Conservation (phyloP, 2,888 invertebrate species). For the Nowickia ferox region DNA sequence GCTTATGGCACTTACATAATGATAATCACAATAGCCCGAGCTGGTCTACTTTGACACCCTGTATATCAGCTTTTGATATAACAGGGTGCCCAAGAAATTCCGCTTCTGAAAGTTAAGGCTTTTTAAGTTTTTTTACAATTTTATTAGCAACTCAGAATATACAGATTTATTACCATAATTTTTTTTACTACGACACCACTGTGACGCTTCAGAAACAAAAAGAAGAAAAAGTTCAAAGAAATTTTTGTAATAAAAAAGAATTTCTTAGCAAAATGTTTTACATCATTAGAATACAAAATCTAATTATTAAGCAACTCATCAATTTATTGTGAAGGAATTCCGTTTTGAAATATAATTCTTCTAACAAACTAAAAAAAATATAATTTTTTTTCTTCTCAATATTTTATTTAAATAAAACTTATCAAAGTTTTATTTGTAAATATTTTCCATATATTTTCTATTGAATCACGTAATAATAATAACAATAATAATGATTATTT, state of each 20-base stretch:
- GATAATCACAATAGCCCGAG: no score
- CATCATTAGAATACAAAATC: no score
- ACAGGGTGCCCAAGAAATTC: no score
- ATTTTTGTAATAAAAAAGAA: background rate
- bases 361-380: background rate
- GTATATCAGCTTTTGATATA: no score
- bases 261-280: background rate
- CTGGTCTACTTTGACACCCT: no score
- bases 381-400: background rate
- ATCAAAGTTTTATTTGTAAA: background rate
- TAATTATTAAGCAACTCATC: background rate
- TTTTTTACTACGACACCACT: no score
- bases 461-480: conserved; percentile 28
- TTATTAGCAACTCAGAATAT: no score
- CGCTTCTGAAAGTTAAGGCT: no score
- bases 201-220: background rate
- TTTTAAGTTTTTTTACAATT: no score
- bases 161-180: no score
- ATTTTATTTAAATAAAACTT: background rate
- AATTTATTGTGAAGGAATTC: background rate
- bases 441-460: conserved; percentile 1
- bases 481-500: conserved; percentile 4
- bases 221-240: background rate
- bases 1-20: no score
- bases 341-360: background rate